These are phyloP conservation scores for Mormyrus hasselquistii DNA, from an alignment of 2,797 vertebrate genomes.

Conservation along the genomic window DNA sequence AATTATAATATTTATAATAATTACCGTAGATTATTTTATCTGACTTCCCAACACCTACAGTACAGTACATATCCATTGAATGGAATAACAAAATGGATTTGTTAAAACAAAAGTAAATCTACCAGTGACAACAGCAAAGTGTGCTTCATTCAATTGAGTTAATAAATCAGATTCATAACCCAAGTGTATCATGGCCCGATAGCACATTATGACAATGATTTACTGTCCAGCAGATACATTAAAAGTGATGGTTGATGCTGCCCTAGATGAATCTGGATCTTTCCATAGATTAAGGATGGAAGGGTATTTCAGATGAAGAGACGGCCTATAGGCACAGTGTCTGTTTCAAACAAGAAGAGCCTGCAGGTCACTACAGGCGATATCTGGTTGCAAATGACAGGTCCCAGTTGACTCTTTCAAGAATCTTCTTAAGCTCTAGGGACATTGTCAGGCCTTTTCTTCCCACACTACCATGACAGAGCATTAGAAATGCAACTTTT, in stretches of 20 bases:
- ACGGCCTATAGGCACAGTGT: slow-evolving; percentile 64
- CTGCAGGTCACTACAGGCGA: slow-evolving; percentile 69
- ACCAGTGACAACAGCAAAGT: neutral
- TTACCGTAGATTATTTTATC: neutral
- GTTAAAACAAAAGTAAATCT: neutral
- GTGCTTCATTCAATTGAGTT: neutral
- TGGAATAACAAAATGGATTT: neutral
- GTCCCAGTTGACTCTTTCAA: slow-evolving; percentile 53
- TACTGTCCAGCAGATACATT: neutral
- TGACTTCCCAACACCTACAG: neutral
- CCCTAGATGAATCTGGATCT: slow-evolving; percentile 44
- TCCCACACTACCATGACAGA: slow-evolving; percentile 23
- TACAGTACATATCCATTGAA: neutral
- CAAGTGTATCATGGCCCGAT: neutral
- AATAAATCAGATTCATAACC: neutral
- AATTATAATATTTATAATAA: neutral
- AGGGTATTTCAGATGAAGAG: slow-evolving; percentile 45
- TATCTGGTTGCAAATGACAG: slow-evolving; percentile 65
- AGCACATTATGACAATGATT: neutral
- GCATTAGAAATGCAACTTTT: slow-evolving; percentile 18
- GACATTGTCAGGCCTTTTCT: slow-evolving; percentile 29
- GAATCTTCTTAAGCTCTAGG: slow-evolving; percentile 43
- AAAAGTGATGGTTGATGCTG: slow-evolving; percentile 39
- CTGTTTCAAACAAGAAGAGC: slow-evolving; percentile 70
- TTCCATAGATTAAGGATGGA: slow-evolving; percentile 46